Conservation (phyloP, 2,888 invertebrate species). For the Pediacus dermestoides region DNA sequence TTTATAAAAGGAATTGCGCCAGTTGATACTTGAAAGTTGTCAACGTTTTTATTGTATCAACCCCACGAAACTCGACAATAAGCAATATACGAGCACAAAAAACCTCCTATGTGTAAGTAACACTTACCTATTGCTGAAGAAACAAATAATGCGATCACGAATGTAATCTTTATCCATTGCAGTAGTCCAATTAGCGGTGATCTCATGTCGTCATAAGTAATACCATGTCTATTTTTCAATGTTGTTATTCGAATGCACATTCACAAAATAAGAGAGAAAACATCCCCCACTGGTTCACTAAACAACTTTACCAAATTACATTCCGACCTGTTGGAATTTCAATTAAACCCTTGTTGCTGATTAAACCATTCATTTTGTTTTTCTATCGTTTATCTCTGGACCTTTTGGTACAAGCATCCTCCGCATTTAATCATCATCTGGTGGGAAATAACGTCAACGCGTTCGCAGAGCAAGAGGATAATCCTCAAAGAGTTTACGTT, state of each 20-base stretch:
- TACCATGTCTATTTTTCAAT: conserved; percentile 45
- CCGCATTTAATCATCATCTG: conserved; percentile 1
- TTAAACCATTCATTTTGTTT: conserved; percentile 20
- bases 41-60: too few relatives aligned
- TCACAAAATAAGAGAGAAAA: conserved; percentile 32
- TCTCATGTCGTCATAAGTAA: conserved; percentile 47
- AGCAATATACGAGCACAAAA: too few relatives aligned
- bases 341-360: conserved; percentile 20
- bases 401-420: conserved; percentile 4
- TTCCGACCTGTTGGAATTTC: conserved; percentile 33
- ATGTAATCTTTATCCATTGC: conserved; percentile 44
- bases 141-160: conserved; percentile 38
- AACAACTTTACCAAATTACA: conserved; percentile 29
- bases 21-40: too few relatives aligned
- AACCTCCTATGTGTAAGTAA: too few relatives aligned
- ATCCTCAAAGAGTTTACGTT: too few relatives aligned
- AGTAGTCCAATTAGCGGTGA: conserved; percentile 39
- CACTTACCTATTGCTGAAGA: conserved; percentile 43
- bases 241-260: conserved; percentile 35
- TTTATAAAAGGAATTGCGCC: too few relatives aligned
- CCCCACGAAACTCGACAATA: too few relatives aligned
- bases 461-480: too few relatives aligned
- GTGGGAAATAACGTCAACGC: conserved; percentile 5
- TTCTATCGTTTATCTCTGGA: conserved; percentile 13
- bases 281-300: conserved; percentile 23